Evolutionary conservation across 1,140 invertebrate genomes (phyloP), one percentile per base, ranked within the genome.

Genomic region (Vanessa tameamea): DNA sequence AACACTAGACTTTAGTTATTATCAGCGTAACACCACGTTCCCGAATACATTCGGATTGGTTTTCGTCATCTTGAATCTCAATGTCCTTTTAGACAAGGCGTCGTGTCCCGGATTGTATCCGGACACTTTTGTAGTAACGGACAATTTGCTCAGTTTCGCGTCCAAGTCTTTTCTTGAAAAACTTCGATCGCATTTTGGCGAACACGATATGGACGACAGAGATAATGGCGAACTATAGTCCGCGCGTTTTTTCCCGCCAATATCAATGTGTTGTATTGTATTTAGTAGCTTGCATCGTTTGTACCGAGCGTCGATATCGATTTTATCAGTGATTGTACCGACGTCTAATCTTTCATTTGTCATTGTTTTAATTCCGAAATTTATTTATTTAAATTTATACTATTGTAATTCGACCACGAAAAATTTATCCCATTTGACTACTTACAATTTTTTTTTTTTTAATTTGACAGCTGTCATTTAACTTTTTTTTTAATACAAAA

Each of bases 211-310:
- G 0, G 84, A 78, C 1, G 79, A 80, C 0, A 84, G 64, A 0
- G 66, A 65, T 20, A 78, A 23, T 1, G 72, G 64, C 0, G 57
- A n/a, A 47, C 65, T 65, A 63, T 86, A 84, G 47, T 51, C 78
- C 0, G 78, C 72, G 53, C 72, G 68, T 8, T 57, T 64, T 64
- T 75, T 84, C 0, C 87, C 84, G 43, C 71, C 80, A 20, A 88
- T 87, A 43, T 90, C 88, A 13, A 90, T 85, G 68, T 88, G 87
- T 67, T 88, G 81, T 14, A 89, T 84, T 2, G 71, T 59, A 47
- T 86, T 82, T 13, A 86, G 57, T 37, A 82, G 70, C 1, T 64
- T 69, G 64, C 87, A 89, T 72, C 69, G 80, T 55, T 69, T 78
- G 59, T 87, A 87, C 26, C 78, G 72, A 4, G 84, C 79, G 6